Percentiles rank a stretch among this genome's conserved stretches.
These are phyloP conservation scores for Apodemia mormo DNA, from an alignment of 2,888 invertebrate species.

Conservation along the genomic window DNA sequence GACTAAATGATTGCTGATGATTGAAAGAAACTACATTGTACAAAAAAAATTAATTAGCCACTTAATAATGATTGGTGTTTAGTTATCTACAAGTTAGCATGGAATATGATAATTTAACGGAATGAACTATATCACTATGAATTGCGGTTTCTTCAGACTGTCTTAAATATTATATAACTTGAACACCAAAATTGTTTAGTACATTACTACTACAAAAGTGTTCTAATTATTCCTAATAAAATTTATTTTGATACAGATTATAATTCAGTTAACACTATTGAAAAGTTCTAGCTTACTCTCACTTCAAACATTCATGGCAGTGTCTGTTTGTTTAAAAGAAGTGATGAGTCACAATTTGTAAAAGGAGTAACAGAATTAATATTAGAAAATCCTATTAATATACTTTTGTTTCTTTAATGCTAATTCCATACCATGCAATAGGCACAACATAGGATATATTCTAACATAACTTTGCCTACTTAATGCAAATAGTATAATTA, in stretches of 20 bases:
- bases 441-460: not conserved
- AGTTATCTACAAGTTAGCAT: constrained; percentile 9
- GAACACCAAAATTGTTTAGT: constrained; percentile 9
- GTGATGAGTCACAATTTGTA: not conserved
- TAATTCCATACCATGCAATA: not conserved
- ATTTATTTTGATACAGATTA: constrained; percentile 15
- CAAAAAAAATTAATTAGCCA: not conserved
- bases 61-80: constrained; percentile 2
- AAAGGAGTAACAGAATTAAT: not conserved
- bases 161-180: constrained; percentile 9
- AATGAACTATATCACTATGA: constrained; percentile 16
- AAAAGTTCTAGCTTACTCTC: not conserved
- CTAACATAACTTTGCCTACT: not conserved
- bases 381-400: not conserved
- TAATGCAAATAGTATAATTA: not conserved
- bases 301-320: constrained; percentile 10
- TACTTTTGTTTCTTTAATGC: not conserved
- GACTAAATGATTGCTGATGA: constrained; percentile 13
- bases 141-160: constrained; percentile 1
- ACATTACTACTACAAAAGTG: constrained; percentile 4
- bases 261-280: not conserved
- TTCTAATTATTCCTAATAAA: not conserved
- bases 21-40: not conserved
- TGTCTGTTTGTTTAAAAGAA: not conserved
- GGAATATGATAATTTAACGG: constrained; percentile 3